These are phyloP conservation scores for Paguma larvata DNA, from an alignment of 2,797 vertebrate genomes.

Conservation along the genomic window DNA sequence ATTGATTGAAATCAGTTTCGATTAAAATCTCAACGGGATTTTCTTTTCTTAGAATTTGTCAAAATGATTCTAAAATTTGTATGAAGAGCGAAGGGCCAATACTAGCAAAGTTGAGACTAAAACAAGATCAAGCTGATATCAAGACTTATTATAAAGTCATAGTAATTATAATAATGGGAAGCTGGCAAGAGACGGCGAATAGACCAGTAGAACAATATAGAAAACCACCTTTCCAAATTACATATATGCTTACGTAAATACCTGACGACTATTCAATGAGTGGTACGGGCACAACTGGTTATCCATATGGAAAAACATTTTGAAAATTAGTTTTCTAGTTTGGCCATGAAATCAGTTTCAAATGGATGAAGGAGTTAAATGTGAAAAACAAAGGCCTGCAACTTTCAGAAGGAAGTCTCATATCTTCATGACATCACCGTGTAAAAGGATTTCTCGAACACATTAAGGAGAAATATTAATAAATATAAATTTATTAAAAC, in stretches of 20 bases:
- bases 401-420: background rate
- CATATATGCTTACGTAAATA: background rate
- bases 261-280: background rate
- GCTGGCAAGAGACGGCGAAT: background rate
- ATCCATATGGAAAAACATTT: background rate
- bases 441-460: background rate
- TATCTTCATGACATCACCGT: background rate
- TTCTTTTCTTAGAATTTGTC: background rate
- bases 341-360: background rate
- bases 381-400: background rate
- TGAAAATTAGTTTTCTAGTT: background rate
- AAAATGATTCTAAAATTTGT: slow-evolving; percentile 3
- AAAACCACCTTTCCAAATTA: background rate
- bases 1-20: background rate
- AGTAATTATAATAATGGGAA: background rate
- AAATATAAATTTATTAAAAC: background rate
- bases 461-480: background rate
- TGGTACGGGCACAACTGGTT: background rate
- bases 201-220: background rate
- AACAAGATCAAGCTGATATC: background rate
- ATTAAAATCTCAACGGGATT: background rate
- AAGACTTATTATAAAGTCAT: background rate
- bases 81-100: background rate
- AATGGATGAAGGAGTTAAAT: background rate
- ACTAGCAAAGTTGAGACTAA: background rate